Evolutionary conservation across 2,888 invertebrate species (phyloP).

Genomic region (Volucella bombylans): DNA sequence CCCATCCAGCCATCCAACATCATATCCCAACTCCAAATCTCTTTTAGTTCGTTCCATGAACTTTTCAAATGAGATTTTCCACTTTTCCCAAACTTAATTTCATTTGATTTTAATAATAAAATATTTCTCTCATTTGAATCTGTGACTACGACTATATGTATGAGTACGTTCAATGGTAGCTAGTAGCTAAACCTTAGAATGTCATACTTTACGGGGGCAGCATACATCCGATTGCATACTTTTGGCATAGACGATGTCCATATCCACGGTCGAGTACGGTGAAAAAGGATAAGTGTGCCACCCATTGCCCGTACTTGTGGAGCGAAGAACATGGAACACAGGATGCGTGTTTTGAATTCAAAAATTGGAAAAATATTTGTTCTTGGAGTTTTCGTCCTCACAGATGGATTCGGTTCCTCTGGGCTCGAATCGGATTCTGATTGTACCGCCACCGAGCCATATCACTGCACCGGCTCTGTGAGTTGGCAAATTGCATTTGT

Average conservation of each 20-base stretch:
- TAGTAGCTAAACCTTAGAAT: slow-evolving; percentile 53
- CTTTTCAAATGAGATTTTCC: slow-evolving; percentile 74
- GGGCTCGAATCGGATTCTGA: slow-evolving; percentile 38
- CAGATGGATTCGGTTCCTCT: slow-evolving; percentile 39
- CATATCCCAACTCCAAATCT: slow-evolving; percentile 21
- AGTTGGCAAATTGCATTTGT: slow-evolving; percentile 73
- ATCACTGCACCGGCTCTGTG: slow-evolving; percentile 61
- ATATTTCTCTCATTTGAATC: slow-evolving; percentile 71
- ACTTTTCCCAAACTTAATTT: slow-evolving; percentile 71
- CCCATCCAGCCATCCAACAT: slow-evolving; percentile 1
- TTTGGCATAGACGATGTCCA: background rate
- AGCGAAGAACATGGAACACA: slow-evolving; percentile 14
- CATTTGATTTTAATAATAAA: slow-evolving; percentile 74
- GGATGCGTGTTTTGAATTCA: slow-evolving; percentile 72
- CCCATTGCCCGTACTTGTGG: slow-evolving; percentile 29
- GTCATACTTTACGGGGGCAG: slow-evolving; percentile 45
- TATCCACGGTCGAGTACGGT: slow-evolving; percentile 1
- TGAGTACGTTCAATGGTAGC: slow-evolving; percentile 12
- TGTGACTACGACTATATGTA: slow-evolving; percentile 14
- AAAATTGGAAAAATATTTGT: slow-evolving; percentile 74
- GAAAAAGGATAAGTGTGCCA: slow-evolving; percentile 54
- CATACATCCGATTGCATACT: slow-evolving; percentile 10
- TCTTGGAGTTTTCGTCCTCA: slow-evolving; percentile 49
- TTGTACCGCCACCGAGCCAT: slow-evolving; percentile 30
- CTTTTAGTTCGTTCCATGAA: slow-evolving; percentile 63